Conservation (phyloP, 2,888 invertebrate genomes). For the Sclerodermus sp. region DNA sequence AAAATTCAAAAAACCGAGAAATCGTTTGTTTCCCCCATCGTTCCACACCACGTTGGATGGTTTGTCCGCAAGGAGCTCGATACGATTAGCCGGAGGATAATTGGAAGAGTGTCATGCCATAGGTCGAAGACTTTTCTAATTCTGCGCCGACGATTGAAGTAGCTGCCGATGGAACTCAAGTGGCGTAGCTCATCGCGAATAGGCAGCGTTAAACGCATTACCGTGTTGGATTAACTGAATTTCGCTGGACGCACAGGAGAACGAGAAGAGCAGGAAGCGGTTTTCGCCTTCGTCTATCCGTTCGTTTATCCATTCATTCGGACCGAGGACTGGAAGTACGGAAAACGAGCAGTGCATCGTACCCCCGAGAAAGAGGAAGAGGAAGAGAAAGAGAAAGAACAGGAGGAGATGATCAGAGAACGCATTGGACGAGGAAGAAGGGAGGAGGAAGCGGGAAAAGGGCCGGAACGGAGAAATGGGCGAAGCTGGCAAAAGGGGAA, state of each 20-base stretch:
- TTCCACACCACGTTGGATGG: too few species aligned
- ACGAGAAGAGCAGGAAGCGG: constrained; percentile 13
- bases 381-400: not conserved
- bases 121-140: too few species aligned
- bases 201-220: constrained; percentile 19
- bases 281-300: constrained; percentile 33
- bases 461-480: constrained; percentile 6
- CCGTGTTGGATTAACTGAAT: constrained; percentile 23
- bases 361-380: too few species aligned
- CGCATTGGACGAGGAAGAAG: not conserved
- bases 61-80: too few species aligned
- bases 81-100: too few species aligned
- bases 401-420: too few species aligned
- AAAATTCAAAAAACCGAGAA: too few species aligned
- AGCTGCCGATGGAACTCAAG: too few species aligned
- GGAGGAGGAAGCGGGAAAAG: not conserved
- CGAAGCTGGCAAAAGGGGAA: constrained; percentile 8
- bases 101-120: too few species aligned
- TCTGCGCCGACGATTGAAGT: too few species aligned
- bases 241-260: constrained; percentile 5
- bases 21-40: too few species aligned
- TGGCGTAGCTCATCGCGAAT: not conserved
- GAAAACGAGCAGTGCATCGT: not conserved
- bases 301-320: constrained; percentile 43
- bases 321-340: constrained; percentile 26